Evolutionary conservation across 2,113 vertebrate species (phyloP).

Genomic region (Megaptera novaeangliae): DNA sequence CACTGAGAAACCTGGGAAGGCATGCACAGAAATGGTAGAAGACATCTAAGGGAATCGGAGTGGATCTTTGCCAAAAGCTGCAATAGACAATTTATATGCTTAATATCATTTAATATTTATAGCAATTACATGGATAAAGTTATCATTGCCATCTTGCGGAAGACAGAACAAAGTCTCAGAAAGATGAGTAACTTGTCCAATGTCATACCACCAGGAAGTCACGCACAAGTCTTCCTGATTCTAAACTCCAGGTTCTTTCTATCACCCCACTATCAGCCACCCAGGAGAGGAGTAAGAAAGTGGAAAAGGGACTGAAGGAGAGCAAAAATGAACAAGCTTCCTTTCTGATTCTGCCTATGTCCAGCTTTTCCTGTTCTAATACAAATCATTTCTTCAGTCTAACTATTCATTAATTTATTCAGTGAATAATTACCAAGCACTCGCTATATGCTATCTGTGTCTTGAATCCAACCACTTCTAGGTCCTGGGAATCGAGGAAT

Average conservation of each 20-base stretch:
- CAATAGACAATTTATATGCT: neutral
- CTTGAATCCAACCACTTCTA: neutral
- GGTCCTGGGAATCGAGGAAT: neutral
- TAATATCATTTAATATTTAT: neutral
- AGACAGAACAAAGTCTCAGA: neutral
- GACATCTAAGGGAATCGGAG: neutral
- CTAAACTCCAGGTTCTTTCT: neutral
- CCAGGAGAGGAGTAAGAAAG: neutral
- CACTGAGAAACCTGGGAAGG: neutral
- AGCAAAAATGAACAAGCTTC: neutral
- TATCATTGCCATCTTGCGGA: neutral
- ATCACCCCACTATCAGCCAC: neutral
- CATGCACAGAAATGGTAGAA: neutral
- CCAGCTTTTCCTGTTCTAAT: neutral
- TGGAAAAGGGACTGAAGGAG: neutral
- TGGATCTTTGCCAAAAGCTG: neutral
- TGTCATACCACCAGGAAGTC: neutral
- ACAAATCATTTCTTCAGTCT: neutral
- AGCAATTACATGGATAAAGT: neutral
- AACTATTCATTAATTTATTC: neutral
- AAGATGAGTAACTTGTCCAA: neutral
- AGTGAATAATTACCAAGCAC: neutral
- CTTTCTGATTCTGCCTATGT: neutral
- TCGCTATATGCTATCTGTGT: neutral
- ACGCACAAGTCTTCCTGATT: neutral